Base-by-base conservation (phyloP, 2,797 vertebrate species). In the Octomys mimax region DNA sequence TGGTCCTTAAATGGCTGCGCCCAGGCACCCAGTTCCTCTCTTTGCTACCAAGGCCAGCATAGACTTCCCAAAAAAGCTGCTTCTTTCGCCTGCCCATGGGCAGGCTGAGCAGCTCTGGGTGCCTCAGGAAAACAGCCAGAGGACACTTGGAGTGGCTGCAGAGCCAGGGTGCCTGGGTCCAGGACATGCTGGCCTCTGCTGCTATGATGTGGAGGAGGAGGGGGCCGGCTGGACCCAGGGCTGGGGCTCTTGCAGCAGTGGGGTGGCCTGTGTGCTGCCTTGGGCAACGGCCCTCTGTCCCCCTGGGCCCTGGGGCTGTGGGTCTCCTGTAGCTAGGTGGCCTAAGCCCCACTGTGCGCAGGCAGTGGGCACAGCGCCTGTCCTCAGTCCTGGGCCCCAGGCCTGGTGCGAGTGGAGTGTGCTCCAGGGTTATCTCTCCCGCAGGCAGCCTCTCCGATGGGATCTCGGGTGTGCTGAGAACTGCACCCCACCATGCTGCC, bases 311-410 rank as follows among this genome's bases (percentile, higher is more conserved):
- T 0, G 62, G 1, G 3, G 4, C 22, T 12, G 10, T 0, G 12
- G 57, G 14, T 39, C 36, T 82, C 14, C 24, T 7, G 0, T 22
- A 21, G 49, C 46, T 2, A 1, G 12, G 64, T 3, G 57, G 22
- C 5, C 16, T 5, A 24, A 9, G 16, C 24, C 10, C 33, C 59
- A n/a, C 12, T 1, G 9, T 5, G 46, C 7, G 11, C n/a, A 1
- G 12, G n/a, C 0, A 0, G 62, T 2, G 8, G 33, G 52, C 2
- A 0, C 10, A 9, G 64, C 52, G n/a, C 1, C 24, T 6, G 36
- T 7, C 77, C 80, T 22, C 0, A 5, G 28, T 24, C 42, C 24
- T 3, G 36, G 6, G 0, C 19, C 54, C 57, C 42, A 1, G 31
- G 87, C 14, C 54, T 21, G 11, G 31, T 1, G 9, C 5, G 26